phyloP scores from a whole-genome alignment of 2,888 invertebrate genomes.

The Tricholauxania praeusta region DNA sequence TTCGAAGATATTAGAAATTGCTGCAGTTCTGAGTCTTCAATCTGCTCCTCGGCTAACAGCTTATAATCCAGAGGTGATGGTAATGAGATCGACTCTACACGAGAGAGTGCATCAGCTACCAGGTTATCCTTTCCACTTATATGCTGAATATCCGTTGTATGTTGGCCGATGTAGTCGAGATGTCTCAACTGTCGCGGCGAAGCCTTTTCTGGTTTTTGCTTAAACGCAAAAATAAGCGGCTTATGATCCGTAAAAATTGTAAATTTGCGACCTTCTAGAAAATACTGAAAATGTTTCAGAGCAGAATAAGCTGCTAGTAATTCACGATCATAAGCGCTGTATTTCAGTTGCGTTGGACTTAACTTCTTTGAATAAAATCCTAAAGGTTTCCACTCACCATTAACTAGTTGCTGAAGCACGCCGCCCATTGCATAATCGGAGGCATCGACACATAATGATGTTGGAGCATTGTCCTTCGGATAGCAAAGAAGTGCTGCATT shows the following conservation, averaged over 20 bases:
- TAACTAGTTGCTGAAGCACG: background rate
- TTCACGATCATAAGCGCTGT: constrained; percentile 63
- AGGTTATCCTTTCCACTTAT: background rate
- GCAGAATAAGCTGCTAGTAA: constrained; percentile 61
- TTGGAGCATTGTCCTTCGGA: too few relatives aligned
- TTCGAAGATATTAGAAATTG: too few relatives aligned
- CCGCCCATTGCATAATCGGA: constrained; percentile 5
- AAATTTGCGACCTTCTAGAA: constrained; percentile 60
- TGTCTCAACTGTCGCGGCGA: constrained; percentile 8
- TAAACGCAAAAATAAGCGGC: constrained; percentile 39
- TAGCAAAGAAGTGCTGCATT: background rate
- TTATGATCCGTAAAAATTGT: constrained; percentile 56
- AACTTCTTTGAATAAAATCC: constrained; percentile 62
- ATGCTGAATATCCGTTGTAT: background rate
- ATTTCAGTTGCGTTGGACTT: constrained; percentile 55
- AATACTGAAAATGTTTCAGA: constrained; percentile 58
- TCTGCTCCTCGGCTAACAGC: too few relatives aligned
- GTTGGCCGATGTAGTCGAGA: constrained; percentile 2
- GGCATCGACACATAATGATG: constrained; percentile 14
- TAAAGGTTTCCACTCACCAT: constrained; percentile 52
- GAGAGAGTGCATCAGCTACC: background rate
- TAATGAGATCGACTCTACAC: too few relatives aligned
- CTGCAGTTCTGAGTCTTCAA: too few relatives aligned
- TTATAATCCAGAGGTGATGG: too few relatives aligned
- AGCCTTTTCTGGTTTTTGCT: background rate